phyloP scores from a whole-genome alignment of 2,113 vertebrate genomes.

The Corvus moneduloides region DNA sequence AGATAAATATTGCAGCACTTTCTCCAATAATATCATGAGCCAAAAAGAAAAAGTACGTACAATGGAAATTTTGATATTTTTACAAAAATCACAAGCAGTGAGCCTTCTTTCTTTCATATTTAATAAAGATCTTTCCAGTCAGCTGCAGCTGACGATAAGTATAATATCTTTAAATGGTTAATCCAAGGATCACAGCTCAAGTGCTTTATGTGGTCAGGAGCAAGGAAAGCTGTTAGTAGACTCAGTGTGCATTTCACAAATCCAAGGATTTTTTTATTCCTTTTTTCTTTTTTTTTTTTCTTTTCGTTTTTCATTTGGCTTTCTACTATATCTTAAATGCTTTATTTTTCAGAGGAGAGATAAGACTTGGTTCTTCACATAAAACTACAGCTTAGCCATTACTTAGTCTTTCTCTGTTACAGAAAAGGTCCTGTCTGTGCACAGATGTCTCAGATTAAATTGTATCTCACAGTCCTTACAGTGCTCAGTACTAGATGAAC shows the following conservation, averaged over 20 bases:
- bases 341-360: conserved; percentile 89
- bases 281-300: neutral
- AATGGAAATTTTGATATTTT: conserved; percentile 51
- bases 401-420: conserved; percentile 80
- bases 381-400: conserved; percentile 84
- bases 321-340: conserved; percentile 73
- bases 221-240: conserved; percentile 41
- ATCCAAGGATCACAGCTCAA: conserved; percentile 69
- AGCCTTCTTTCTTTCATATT: conserved; percentile 44
- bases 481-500: conserved; percentile 84
- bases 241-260: conserved; percentile 66
- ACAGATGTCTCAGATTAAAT: conserved; percentile 99
- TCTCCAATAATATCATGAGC: neutral
- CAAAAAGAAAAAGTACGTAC: neutral
- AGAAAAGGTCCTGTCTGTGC: conserved; percentile 86
- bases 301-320: conserved; percentile 16
- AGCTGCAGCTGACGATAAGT: conserved; percentile 69
- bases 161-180: conserved; percentile 73
- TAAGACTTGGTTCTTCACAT: conserved; percentile 89
- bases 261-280: conserved; percentile 35
- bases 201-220: conserved; percentile 55
- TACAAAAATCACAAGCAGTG: conserved; percentile 23
- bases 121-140: conserved; percentile 70
- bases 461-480: conserved; percentile 88
- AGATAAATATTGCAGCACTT: neutral